Evolutionary conservation across 2,797 vertebrate genomes (phyloP).

Genomic region (Octomys mimax): DNA sequence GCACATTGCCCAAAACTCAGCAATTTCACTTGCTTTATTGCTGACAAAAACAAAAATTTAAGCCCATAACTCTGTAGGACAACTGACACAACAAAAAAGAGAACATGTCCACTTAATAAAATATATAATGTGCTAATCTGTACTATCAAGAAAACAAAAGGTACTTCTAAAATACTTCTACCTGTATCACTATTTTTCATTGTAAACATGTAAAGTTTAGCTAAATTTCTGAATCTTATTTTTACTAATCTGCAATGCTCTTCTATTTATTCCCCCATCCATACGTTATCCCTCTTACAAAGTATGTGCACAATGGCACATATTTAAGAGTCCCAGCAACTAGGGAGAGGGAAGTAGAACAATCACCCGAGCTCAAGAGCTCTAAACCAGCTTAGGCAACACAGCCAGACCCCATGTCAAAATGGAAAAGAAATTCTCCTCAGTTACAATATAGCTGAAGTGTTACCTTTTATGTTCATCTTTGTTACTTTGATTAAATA

Average conservation of each 20-base stretch:
- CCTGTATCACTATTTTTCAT: conserved; percentile 5
- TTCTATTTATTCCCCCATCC: background rate
- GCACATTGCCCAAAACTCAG: conserved; percentile 13
- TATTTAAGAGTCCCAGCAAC: background rate
- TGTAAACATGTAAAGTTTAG: background rate
- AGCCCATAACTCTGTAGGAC: background rate
- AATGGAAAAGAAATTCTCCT: background rate
- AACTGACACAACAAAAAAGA: background rate
- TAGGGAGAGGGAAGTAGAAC: background rate
- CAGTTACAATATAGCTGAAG: background rate
- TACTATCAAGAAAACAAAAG: conserved; percentile 24
- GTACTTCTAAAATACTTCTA: conserved; percentile 22
- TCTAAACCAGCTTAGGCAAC: background rate
- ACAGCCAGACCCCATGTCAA: background rate
- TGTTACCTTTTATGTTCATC: conserved; percentile 23
- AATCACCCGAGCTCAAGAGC: background rate
- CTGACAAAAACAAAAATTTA: background rate
- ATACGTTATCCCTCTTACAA: background rate
- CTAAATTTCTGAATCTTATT: conserved; percentile 1
- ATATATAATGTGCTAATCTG: background rate
- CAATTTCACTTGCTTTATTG: background rate
- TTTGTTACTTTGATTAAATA: conserved; percentile 36
- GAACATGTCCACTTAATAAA: conserved; percentile 59
- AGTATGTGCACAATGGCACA: background rate
- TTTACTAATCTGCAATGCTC: background rate